Base-by-base conservation (phyloP, 2,113 vertebrate species). In the Trochalopteron elliotii region DNA sequence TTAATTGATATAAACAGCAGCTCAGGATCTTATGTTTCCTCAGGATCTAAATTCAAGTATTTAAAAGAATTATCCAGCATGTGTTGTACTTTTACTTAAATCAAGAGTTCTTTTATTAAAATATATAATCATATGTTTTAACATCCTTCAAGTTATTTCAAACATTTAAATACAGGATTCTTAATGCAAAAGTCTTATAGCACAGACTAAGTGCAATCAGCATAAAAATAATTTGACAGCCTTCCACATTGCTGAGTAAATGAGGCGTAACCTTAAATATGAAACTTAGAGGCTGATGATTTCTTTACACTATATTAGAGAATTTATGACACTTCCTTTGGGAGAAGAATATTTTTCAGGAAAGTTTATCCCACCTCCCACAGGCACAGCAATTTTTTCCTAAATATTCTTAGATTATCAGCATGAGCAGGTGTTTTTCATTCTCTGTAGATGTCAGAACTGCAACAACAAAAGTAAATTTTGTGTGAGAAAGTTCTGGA, bases 191-290 rank as follows among this genome's bases (percentile, higher is more conserved):
- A 91, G 50, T 83, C 77, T 53, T 61, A 65, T 53, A 76, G 82
- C 39, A 71, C 31, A 83, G 63, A 56, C 31, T 40, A 50, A 94
- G 70, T 72, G 42, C 63, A 94, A 95, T 94, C 82, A 93, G 60
- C 78, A 94, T 90, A 91, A 93, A 94, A 93, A 94, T 94, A 96
- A 94, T 96, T 90, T 96, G 84, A 94, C 94, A 93, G 84, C 23
- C 71, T 93, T 93, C 39, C 75, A 90, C 63, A 77, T 63, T 85
- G 45, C 68, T 74, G 75, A 83, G 64, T 82, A 96, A 97, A 96
- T 90, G 93, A 95, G 39, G 82, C 17, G 0, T 93, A 95, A 93
- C 75, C 42, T 72, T 85, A 83, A 93, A 76, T 70, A 91, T 45
- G 81, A 84, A 92, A 76, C 81, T 93, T 83, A 45, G 50, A 84